Evolutionary conservation across 2,888 invertebrate genomes (phyloP).

Genomic region (Lutraria lutraria): DNA sequence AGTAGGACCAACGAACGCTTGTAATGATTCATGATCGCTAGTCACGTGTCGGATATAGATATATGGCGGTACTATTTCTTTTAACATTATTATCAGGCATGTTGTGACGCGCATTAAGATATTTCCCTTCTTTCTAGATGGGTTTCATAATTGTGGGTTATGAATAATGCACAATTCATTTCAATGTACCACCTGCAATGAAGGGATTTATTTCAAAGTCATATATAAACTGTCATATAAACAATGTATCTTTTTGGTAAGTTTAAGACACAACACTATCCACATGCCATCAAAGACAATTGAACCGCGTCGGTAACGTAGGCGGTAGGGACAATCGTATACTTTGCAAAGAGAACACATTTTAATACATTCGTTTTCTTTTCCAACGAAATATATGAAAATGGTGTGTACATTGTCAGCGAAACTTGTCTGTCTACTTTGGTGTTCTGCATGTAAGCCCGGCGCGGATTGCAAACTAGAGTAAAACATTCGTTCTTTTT

Average conservation of each 20-base stretch:
- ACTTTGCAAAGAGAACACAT: background rate
- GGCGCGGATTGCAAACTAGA: background rate
- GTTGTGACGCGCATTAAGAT: conserved; percentile 1
- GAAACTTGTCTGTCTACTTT: background rate
- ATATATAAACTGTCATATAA: background rate
- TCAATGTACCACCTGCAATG: background rate
- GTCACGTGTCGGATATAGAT: background rate
- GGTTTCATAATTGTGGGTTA: background rate
- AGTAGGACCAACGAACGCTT: background rate
- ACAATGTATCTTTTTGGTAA: background rate
- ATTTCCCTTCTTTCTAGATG: background rate
- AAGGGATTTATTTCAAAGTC: background rate
- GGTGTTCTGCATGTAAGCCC: background rate
- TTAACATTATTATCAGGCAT: background rate
- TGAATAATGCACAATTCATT: conserved; percentile 4
- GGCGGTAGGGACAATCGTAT: background rate
- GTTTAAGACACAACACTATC: background rate
- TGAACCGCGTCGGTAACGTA: background rate
- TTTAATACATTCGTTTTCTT: background rate
- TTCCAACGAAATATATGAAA: background rate
- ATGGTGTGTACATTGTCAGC: background rate
- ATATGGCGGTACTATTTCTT: background rate
- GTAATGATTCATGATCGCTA: background rate
- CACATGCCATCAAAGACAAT: background rate
- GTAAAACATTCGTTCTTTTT: background rate